These are phyloP conservation scores for Synergus umbraculus DNA, from an alignment of 2,888 invertebrate species.

Conservation along the genomic window DNA sequence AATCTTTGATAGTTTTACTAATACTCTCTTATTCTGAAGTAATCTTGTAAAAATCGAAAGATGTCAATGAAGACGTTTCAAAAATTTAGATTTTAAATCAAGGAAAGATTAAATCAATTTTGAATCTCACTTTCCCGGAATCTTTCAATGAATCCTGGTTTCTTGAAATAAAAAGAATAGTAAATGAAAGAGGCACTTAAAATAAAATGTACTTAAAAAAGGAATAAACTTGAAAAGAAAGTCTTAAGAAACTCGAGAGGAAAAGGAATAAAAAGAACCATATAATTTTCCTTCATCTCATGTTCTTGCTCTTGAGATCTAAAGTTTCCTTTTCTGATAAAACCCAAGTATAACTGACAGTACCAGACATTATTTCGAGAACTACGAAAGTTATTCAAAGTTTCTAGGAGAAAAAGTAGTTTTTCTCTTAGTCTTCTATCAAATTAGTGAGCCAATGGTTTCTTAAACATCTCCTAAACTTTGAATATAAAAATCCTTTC, in stretches of 20 bases:
- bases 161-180: background rate
- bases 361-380: constrained; percentile 19
- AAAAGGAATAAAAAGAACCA: background rate
- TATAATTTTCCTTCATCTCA: constrained; percentile 4
- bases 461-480: background rate
- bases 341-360: constrained; percentile 3
- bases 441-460: background rate
- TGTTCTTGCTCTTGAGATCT: constrained; percentile 6
- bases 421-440: background rate
- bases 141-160: background rate
- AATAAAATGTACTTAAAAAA: too few species aligned
- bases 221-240: background rate
- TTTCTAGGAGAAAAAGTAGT: background rate
- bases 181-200: background rate
- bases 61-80: background rate
- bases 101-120: background rate
- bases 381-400: constrained; percentile 16
- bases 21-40: background rate
- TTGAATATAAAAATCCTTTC: background rate
- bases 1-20: background rate
- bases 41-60: background rate
- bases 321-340: background rate
- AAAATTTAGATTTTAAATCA: background rate
- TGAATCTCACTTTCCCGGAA: background rate
- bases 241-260: background rate